phyloP scores from a whole-genome alignment of 2,113 vertebrate genomes.

The Sylvicapra grimmia region DNA sequence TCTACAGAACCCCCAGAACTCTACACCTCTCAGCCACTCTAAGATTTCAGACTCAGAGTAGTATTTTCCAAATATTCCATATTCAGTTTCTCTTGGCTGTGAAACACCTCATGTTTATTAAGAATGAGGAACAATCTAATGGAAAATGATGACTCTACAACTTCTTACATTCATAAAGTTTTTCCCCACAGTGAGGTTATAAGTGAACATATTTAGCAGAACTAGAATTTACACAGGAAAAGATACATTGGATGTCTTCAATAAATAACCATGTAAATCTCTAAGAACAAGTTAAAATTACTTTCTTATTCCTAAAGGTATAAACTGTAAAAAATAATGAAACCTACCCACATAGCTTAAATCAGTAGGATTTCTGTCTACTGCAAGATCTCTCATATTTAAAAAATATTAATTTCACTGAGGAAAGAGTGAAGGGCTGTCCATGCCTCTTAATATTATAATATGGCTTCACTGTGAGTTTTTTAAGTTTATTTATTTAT shows the following conservation, averaged over 20 bases:
- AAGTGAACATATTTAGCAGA: not conserved
- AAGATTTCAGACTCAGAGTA: not conserved
- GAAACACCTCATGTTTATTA: not conserved
- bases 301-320: not conserved
- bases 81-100: not conserved
- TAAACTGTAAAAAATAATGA: not conserved
- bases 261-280: not conserved
- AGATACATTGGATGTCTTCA: not conserved
- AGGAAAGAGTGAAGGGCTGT: not conserved
- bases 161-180: not conserved
- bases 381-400: not conserved
- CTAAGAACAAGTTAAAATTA: not conserved
- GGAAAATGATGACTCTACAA: not conserved
- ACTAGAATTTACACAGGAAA: not conserved
- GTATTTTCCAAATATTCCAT: not conserved
- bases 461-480: not conserved
- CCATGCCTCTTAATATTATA: not conserved
- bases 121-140: not conserved
- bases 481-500: not conserved
- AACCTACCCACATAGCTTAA: not conserved
- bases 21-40: not conserved
- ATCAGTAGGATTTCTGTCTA: not conserved
- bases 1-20: not conserved
- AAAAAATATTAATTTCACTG: not conserved
- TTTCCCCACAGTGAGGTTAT: not conserved